Evolutionary conservation across 2,113 vertebrate species (phyloP).

Genomic region (Artemisiospiza belli): DNA sequence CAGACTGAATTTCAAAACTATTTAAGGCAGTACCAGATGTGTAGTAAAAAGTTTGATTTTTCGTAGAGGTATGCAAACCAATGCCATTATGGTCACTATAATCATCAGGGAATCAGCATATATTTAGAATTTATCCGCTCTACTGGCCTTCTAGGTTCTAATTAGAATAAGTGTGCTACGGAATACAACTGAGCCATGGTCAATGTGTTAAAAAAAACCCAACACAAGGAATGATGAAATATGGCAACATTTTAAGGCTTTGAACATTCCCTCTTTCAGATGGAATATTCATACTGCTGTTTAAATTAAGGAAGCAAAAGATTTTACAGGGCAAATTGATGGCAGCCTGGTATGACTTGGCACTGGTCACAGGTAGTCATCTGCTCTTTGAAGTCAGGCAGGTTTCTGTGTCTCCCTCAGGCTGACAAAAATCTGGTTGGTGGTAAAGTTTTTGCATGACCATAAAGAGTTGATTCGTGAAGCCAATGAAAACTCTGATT

Average conservation of each 20-base stretch:
- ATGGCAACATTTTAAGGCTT: not conserved
- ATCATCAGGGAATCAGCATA: not conserved
- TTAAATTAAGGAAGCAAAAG: not conserved
- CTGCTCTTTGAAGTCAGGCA: not conserved
- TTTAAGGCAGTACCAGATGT: not conserved
- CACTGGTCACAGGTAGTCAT: not conserved
- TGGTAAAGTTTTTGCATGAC: not conserved
- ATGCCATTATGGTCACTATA: not conserved
- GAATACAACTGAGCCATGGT: accelerated
- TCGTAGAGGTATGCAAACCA: not conserved
- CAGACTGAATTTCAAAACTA: not conserved
- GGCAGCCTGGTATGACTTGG: not conserved
- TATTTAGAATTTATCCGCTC: not conserved
- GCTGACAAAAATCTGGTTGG: not conserved
- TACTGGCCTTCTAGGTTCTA: not conserved
- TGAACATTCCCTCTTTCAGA: not conserved
- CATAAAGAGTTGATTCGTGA: not conserved
- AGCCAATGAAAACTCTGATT: not conserved
- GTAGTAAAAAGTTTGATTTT: not conserved
- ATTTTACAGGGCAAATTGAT: not conserved
- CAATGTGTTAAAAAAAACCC: not conserved
- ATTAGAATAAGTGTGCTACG: not conserved
- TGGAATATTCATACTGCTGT: not conserved
- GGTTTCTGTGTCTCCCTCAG: not conserved
- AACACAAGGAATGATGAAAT: not conserved